Evolutionary conservation across 2,888 invertebrate genomes (phyloP).

Genomic region (Hydroisotoma schaefferi): DNA sequence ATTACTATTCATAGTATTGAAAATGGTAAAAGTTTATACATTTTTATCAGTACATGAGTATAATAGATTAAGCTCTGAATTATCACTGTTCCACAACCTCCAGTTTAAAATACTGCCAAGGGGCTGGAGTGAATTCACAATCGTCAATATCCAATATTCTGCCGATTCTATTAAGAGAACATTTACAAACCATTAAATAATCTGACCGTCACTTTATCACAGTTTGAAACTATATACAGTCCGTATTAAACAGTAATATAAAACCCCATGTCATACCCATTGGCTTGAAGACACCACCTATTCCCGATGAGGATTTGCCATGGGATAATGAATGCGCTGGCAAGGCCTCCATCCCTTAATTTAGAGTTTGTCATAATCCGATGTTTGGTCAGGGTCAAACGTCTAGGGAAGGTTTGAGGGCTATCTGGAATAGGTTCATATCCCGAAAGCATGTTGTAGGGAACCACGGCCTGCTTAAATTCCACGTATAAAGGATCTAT

Average conservation of each 20-base stretch:
- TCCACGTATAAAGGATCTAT: constrained; percentile 23
- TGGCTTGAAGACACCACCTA: constrained; percentile 33
- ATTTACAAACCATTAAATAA: no score
- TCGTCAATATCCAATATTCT: constrained; percentile 30
- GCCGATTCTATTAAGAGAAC: constrained; percentile 6
- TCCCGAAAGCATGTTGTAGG: constrained; percentile 35
- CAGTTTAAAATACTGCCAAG: constrained; percentile 32
- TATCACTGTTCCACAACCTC: constrained; percentile 9
- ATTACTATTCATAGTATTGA: no score
- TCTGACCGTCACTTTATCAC: no score
- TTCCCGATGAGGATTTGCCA: constrained; percentile 32
- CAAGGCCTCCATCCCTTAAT: neutral
- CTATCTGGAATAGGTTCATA: constrained; percentile 26
- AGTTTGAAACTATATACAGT: neutral
- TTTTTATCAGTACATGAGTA: no score
- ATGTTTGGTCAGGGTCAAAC: constrained; percentile 22
- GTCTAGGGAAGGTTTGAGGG: constrained; percentile 33
- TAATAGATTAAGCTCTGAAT: no score
- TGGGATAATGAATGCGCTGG: neutral
- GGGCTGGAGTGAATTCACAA: constrained; percentile 27
- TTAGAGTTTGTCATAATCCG: constrained; percentile 1
- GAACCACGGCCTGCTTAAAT: constrained; percentile 28
- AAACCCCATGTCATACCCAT: constrained; percentile 21
- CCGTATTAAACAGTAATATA: neutral
- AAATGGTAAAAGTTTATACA: no score